Percentiles rank a stretch among this genome's conserved stretches.
Conservation (phyloP, 2,888 invertebrate species). For the Pterostichus niger region DNA sequence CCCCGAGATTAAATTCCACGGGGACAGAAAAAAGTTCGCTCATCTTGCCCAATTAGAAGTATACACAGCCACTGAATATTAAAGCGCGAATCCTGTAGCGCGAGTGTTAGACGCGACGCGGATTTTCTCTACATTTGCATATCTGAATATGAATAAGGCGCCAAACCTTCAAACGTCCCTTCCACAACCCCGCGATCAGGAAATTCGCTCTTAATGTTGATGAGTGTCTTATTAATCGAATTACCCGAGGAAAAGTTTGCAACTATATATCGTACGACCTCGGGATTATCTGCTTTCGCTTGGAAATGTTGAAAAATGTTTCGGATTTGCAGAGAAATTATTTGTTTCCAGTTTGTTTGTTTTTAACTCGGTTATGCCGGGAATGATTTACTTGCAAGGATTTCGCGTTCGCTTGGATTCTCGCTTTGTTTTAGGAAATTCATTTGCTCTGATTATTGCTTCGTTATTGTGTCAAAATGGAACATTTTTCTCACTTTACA, state of each 20-base stretch:
- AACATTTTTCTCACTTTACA: slow-evolving; percentile 17
- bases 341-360: slow-evolving; percentile 46
- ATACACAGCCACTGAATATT: slow-evolving; percentile 64
- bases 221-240: slow-evolving; percentile 59
- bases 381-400: slow-evolving; percentile 41
- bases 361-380: slow-evolving; percentile 23
- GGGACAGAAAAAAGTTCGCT: slow-evolving; percentile 62
- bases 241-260: slow-evolving; percentile 52
- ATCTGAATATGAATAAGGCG: slow-evolving; percentile 62
- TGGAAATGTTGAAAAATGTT: slow-evolving; percentile 29
- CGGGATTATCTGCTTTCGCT: slow-evolving; percentile 11
- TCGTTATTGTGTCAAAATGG: slow-evolving; percentile 38
- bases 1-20: slow-evolving; percentile 56
- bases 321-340: slow-evolving; percentile 24
- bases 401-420: slow-evolving; percentile 7
- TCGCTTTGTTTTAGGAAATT: slow-evolving; percentile 26
- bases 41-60: slow-evolving; percentile 64
- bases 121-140: slow-evolving; percentile 61
- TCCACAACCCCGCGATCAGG: slow-evolving; percentile 33
- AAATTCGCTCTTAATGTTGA: slow-evolving; percentile 61
- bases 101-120: slow-evolving; percentile 53
- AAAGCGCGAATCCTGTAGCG: slow-evolving; percentile 51
- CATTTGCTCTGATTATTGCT: slow-evolving; percentile 37
- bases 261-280: slow-evolving; percentile 20
- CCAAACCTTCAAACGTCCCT: slow-evolving; percentile 34